A percentile compares a stretch with the other conserved stretches of the same genome.
phyloP scores from a whole-genome alignment of 2,797 vertebrate genomes.

The Sebastolobus altivelis region DNA sequence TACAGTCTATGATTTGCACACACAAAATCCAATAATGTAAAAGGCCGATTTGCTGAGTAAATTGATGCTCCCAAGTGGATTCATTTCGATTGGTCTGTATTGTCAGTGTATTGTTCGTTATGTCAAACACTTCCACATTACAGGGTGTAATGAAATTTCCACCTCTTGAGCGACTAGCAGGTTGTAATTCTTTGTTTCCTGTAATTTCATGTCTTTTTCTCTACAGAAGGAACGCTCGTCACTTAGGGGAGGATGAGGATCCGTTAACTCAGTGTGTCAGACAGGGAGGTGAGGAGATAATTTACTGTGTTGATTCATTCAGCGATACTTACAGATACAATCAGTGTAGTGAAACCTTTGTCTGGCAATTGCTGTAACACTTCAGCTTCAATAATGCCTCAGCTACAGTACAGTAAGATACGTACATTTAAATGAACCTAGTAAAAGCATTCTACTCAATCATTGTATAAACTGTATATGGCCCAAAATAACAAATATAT shows the following conservation, averaged over 20 bases:
- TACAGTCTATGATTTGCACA: not conserved
- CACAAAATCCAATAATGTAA: constrained; percentile 11
- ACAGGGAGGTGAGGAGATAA: constrained; percentile 84
- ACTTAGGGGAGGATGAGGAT: constrained; percentile 84
- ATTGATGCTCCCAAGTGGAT: not conserved
- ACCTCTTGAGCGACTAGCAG: not conserved
- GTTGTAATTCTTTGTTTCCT: not conserved
- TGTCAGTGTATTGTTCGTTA: not conserved
- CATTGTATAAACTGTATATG: not conserved
- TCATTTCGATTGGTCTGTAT: not conserved
- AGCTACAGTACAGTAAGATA: not conserved
- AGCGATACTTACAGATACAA: not conserved
- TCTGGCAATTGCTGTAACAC: not conserved
- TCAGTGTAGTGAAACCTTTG: not conserved
- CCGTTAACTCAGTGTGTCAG: constrained; percentile 86
- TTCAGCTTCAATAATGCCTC: not conserved
- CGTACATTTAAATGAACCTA: not conserved
- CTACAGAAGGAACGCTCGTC: constrained; percentile 86
- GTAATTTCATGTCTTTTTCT: constrained; percentile 20
- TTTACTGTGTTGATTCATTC: not conserved
- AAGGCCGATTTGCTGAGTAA: not conserved
- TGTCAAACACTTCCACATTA: not conserved
- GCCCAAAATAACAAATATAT: not conserved
- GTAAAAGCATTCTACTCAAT: not conserved
- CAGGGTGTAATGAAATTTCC: not conserved